These are phyloP conservation scores for Mormoops blainvillei DNA, from an alignment of 2,113 vertebrate genomes.

Conservation along the genomic window DNA sequence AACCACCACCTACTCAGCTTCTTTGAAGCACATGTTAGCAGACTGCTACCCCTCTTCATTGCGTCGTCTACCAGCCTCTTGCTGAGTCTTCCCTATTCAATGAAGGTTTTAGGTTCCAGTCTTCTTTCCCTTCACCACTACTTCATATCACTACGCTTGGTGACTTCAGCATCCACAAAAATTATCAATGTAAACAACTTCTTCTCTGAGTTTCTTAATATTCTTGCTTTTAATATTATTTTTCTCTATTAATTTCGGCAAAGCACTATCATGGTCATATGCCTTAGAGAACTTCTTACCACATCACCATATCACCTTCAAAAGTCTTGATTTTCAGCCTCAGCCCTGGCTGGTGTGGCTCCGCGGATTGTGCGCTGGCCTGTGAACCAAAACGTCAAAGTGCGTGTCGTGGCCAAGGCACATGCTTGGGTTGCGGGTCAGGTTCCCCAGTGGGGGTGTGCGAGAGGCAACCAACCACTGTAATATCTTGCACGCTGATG, in stretches of 20 bases:
- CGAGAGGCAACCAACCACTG: no score
- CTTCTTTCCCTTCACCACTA: neutral
- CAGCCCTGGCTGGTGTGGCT: neutral
- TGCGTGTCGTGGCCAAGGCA: no score
- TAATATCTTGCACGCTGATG: no score
- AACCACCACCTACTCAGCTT: neutral
- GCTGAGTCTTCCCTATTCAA: neutral
- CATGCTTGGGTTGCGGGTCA: no score
- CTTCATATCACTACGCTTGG: neutral
- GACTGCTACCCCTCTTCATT: neutral
- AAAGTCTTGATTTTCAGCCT: neutral
- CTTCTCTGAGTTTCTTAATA: neutral
- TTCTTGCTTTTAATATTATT: neutral
- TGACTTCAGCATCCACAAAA: neutral
- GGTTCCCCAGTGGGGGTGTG: no score
- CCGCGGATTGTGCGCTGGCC: no score
- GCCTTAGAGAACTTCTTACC: neutral
- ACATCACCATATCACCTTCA: neutral
- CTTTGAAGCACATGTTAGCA: neutral
- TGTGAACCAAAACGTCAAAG: no score
- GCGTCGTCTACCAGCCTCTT: neutral
- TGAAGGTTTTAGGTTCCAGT: neutral
- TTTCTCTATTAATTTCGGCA: neutral
- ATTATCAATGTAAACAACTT: neutral
- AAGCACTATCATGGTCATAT: neutral